Base-by-base conservation (phyloP, 2,113 vertebrate genomes). In the Pavo muticus region DNA sequence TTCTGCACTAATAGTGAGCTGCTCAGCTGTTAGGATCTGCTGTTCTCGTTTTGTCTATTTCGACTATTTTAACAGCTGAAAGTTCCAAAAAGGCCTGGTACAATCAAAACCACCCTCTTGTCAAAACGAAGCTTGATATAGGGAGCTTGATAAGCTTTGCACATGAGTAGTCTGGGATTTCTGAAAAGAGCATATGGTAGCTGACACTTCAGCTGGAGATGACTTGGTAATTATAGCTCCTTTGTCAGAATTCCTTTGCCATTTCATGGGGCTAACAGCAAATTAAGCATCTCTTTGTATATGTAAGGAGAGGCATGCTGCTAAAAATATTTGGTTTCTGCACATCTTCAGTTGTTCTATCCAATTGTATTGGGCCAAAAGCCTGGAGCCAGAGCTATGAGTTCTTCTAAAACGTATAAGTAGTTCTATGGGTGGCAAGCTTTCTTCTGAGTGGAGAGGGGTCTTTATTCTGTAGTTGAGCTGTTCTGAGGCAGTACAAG, bases 131-230 rank as follows among this genome's bases (percentile, higher is more conserved):
- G 68, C 24, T 85, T 73, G 63, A 73, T 77, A 73, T 3, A 70
- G 37, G 39, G 54, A 83, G 68, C 54, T 85, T 59, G 15, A 44
- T 94, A 67, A 89, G 79, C n/a, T 60, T 63, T 57, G 45, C 64
- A 85, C 13, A 17, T 54, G 81, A 76, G 37, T 91, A 82, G 74
- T 89, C 84, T 73, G 81, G 42, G 17, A 79, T 94, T 88, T 64
- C 42, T 78, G 77, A 65, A 78, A 81, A 88, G 20, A 71, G 57
- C 69, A 75, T 87, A 64, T 69, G 65, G 80, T 78, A 72, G 20
- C 70, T 94, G 91, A 64, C 69, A 56, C 78, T 94, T 93, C 61
- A 83, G 50, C 50, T 73, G 50, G 75, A 87, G 50, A 76, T 76
- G 39, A 19, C 42, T 90, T 85, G 48, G 45, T 91, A 85, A 87